Conservation (phyloP, 2,113 vertebrate genomes). For the Menidia beryllina region DNA sequence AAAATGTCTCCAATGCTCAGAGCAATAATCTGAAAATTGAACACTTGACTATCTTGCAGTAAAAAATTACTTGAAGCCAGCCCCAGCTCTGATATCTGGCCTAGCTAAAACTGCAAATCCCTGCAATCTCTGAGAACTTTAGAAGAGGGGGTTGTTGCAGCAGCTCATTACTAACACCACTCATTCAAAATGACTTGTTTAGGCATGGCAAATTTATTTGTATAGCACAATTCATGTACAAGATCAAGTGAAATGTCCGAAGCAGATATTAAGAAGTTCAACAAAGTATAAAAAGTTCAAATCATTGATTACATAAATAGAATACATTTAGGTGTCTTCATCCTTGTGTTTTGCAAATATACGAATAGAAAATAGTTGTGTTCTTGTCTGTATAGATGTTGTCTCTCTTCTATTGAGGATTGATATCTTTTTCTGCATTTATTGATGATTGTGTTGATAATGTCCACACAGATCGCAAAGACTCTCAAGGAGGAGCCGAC, state of each 20-base stretch:
- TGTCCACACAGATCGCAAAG: constrained; percentile 77
- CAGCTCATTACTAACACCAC: not conserved
- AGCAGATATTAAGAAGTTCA: too few relatives aligned
- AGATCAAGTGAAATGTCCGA: too few relatives aligned
- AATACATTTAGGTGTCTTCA: not conserved
- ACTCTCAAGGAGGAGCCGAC: constrained; percentile 72
- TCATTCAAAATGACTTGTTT: too few relatives aligned
- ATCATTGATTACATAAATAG: too few relatives aligned
- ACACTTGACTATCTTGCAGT: not conserved
- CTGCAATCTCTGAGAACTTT: not conserved
- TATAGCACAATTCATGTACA: too few relatives aligned
- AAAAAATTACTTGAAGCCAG: not conserved
- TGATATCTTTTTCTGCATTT: not conserved
- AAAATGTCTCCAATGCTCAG: not conserved
- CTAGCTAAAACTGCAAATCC: not conserved
- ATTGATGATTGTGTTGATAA: not conserved
- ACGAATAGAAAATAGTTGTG: not conserved
- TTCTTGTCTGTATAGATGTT: not conserved
- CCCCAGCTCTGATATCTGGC: not conserved
- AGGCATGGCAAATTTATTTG: too few relatives aligned
- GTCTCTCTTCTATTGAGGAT: not conserved
- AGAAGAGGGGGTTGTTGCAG: not conserved
- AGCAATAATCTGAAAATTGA: not conserved
- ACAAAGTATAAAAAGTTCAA: too few relatives aligned
- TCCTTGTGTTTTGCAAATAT: not conserved